Conservation (phyloP, 2,113 vertebrate species). For the Brachypteracias leptosomus region DNA sequence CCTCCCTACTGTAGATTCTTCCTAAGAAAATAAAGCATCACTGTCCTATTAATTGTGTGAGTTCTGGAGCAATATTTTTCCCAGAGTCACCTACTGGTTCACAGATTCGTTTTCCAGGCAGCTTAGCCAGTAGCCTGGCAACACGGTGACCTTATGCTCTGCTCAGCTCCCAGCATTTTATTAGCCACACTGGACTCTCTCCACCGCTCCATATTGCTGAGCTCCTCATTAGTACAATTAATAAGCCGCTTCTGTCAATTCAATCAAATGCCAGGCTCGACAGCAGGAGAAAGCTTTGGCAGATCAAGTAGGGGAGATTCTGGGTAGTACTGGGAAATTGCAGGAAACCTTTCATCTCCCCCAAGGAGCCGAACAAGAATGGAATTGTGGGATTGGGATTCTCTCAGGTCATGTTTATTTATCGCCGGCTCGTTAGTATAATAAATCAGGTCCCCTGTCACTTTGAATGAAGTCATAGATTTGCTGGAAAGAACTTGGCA, state of each 20-base stretch:
- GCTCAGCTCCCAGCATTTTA: constrained; percentile 25
- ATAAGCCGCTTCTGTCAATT: constrained; percentile 61
- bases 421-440: constrained; percentile 56
- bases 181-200: constrained; percentile 66
- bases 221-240: constrained; percentile 77
- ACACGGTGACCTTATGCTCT: constrained; percentile 54
- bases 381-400: constrained; percentile 60
- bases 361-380: constrained; percentile 28
- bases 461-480: constrained; percentile 52
- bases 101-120: constrained; percentile 25
- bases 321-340: constrained; percentile 47
- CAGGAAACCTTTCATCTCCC: constrained; percentile 63
- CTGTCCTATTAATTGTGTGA: constrained; percentile 54
- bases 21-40: constrained; percentile 44
- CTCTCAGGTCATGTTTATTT: constrained; percentile 61
- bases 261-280: constrained; percentile 60
- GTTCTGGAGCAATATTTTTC: constrained; percentile 42
- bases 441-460: constrained; percentile 71
- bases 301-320: constrained; percentile 47
- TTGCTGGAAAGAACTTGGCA: constrained; percentile 67
- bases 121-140: constrained; percentile 62
- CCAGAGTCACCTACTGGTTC: constrained; percentile 65
- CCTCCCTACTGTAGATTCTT: background rate
- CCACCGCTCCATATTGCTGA: constrained; percentile 32
- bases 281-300: constrained; percentile 64